These are phyloP conservation scores for Seira sanloemensis DNA, from an alignment of 2,888 invertebrate species.

Conservation along the genomic window DNA sequence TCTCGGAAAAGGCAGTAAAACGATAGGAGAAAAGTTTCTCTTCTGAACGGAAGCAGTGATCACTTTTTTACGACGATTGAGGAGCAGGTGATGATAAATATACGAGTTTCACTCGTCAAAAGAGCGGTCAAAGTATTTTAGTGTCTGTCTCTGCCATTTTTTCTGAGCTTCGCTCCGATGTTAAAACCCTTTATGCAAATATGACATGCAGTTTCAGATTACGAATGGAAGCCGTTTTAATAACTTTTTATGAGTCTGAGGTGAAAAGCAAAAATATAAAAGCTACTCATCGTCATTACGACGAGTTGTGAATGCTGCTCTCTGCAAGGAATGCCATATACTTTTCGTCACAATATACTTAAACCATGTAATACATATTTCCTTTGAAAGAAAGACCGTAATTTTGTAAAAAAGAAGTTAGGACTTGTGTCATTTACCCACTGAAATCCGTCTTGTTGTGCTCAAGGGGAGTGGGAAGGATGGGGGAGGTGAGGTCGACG, in stretches of 20 bases:
- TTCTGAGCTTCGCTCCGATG: too few species aligned
- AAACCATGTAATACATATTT: too few species aligned
- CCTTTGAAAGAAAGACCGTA: too few species aligned
- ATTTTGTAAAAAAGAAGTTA: too few species aligned
- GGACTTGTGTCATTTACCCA: conserved; percentile 73
- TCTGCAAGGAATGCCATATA: background rate
- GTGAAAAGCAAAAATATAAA: background rate
- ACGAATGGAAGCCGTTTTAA: background rate
- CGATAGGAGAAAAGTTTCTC: background rate
- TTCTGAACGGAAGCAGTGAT: conserved; percentile 30
- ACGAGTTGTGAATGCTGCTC: too few species aligned
- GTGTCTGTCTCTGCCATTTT: too few species aligned
- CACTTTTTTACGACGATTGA: conserved; percentile 32
- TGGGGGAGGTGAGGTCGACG: conserved; percentile 66
- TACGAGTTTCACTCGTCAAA: conserved; percentile 14
- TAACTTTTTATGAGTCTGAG: background rate
- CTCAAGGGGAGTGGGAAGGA: conserved; percentile 65
- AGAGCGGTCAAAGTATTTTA: background rate
- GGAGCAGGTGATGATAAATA: conserved; percentile 33
- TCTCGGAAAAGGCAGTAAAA: conserved; percentile 3
- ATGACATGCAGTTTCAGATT: background rate
- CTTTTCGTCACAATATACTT: too few species aligned
- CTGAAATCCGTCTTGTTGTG: conserved; percentile 72
- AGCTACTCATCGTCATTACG: too few species aligned
- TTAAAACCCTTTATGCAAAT: background rate